These are phyloP conservation scores for Alosa sapidissima DNA, from an alignment of 2,797 vertebrate genomes.

Conservation along the genomic window DNA sequence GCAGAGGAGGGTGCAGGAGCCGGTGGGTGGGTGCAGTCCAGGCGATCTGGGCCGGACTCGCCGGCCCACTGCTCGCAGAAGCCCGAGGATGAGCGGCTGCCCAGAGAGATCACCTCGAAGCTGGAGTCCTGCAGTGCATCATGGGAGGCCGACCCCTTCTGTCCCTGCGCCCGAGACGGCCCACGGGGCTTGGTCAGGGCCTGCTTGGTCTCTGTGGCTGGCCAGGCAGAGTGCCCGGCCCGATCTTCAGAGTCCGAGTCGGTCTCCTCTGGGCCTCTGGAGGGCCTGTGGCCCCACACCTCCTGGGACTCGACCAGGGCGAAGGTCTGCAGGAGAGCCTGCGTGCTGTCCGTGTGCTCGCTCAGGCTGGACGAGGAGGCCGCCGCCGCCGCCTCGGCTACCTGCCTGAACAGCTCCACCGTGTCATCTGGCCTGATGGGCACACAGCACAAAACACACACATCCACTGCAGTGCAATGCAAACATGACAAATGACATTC, in stretches of 20 bases:
- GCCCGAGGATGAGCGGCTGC: constrained; percentile 75
- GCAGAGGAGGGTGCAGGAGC: neutral
- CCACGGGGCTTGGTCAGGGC: constrained; percentile 28
- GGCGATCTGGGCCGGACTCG: constrained; percentile 51
- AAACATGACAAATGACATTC: neutral
- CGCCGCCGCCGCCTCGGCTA: constrained; percentile 55
- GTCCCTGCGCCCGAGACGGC: neutral
- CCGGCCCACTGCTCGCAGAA: constrained; percentile 71
- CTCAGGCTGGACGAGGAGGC: constrained; percentile 44
- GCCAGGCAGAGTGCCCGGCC: neutral
- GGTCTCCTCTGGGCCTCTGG: constrained; percentile 22
- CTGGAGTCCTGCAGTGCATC: constrained; percentile 63
- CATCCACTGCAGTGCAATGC: neutral
- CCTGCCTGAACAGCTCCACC: constrained; percentile 65
- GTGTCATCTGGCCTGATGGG: constrained; percentile 67
- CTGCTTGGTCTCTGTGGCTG: constrained; percentile 53
- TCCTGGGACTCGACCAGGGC: constrained; percentile 65
- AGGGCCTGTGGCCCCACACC: constrained; percentile 41
- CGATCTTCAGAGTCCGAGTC: neutral
- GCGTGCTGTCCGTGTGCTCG: constrained; percentile 61
- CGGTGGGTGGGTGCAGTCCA: constrained; percentile 49
- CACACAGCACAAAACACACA: neutral
- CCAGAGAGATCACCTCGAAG: constrained; percentile 75
- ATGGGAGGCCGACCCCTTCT: constrained; percentile 22
- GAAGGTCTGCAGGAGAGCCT: constrained; percentile 73